Evolutionary conservation across 2,797 vertebrate species (phyloP).

Genomic region (Myotis planiceps): DNA sequence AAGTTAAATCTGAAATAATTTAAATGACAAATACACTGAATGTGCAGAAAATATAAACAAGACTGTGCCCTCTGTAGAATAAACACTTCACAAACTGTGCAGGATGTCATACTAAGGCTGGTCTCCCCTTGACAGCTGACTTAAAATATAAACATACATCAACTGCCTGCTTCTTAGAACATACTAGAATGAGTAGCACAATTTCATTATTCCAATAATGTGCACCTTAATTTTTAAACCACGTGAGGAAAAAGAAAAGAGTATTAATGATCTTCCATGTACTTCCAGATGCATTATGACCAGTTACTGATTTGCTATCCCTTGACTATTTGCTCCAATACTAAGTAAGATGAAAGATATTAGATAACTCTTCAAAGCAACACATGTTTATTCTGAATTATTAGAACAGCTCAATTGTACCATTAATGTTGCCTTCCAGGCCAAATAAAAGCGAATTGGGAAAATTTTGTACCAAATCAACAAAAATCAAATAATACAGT

Average conservation of each 20-base stretch:
- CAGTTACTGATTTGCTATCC: constrained; percentile 85
- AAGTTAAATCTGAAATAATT: constrained; percentile 96
- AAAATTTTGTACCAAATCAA: constrained; percentile 88
- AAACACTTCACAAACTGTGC: constrained; percentile 99
- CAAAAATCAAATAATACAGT: constrained; percentile 86
- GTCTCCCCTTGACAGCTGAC: constrained; percentile 97
- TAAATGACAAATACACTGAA: constrained; percentile 98
- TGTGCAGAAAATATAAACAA: constrained; percentile 99
- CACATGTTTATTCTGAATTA: constrained; percentile 96
- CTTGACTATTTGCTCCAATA: constrained; percentile 88
- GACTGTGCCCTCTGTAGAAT: constrained; percentile 98
- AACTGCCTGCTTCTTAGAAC: constrained; percentile 90
- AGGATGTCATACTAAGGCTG: constrained; percentile 99
- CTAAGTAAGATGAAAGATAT: constrained; percentile 91
- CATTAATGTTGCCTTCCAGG: constrained; percentile 89
- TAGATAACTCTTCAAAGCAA: constrained; percentile 99
- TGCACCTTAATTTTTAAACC: constrained; percentile 87
- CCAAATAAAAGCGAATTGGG: constrained; percentile 86
- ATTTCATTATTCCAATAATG: constrained; percentile 84
- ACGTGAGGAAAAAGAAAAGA: constrained; percentile 86
- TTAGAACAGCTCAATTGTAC: constrained; percentile 89
- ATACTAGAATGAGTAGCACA: constrained; percentile 87
- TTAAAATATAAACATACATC: constrained; percentile 91
- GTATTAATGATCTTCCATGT: constrained; percentile 93
- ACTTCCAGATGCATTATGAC: constrained; percentile 90